Evolutionary conservation across 2,797 vertebrate species (phyloP), one percentile per base, ranked within the genome.

Genomic region (Lutjanus campechanus): DNA sequence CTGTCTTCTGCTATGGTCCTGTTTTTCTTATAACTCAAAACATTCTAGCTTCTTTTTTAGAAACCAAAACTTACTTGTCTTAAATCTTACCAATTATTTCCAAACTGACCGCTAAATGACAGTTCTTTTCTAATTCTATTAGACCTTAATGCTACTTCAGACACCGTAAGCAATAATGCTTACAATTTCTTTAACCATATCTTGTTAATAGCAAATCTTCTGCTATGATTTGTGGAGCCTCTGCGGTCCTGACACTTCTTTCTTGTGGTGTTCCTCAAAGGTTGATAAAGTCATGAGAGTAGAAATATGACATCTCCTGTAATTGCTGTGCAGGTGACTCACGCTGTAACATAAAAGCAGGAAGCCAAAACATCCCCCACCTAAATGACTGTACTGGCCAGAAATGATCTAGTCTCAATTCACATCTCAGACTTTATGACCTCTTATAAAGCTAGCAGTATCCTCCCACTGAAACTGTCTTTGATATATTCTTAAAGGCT

Each of bases 211-310:
- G 25, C 11, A 56, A 20, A 68, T 47, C 54, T 17, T 64, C 63
- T 16, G 50, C 63, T 55, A 47, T 83, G 63, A 66, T 73, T 82
- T 50, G 50, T 66, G 41, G 51, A 46, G 55, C 22, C 56, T 68
- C 50, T 41, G 69, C 46, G 59, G 46, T 36, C 15, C 3, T 13
- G 60, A 1, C 47, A 50, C 36, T 9, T 71, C 44, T 54, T 22
- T 16, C 4, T 43, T 46, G 22, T 43, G 47, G 19, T 46, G 51
- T 29, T 55, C 17, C 7, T 70, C 8, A 50, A n/a, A 11, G 20
- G 20, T 40, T 55, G 25, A 47, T 17, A 12, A n/a, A 60, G 53
- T 50, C 22, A 64, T 19, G 7, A 53, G 47, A 51, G 72, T 13
- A 53, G 19, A 61, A 36, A 64, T 58, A 29, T 53, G 49, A 62